A percentile compares a stretch with the other conserved stretches of the same genome.
These are phyloP conservation scores for Ophion ellenae DNA, from an alignment of 2,888 invertebrate species.

Conservation along the genomic window DNA sequence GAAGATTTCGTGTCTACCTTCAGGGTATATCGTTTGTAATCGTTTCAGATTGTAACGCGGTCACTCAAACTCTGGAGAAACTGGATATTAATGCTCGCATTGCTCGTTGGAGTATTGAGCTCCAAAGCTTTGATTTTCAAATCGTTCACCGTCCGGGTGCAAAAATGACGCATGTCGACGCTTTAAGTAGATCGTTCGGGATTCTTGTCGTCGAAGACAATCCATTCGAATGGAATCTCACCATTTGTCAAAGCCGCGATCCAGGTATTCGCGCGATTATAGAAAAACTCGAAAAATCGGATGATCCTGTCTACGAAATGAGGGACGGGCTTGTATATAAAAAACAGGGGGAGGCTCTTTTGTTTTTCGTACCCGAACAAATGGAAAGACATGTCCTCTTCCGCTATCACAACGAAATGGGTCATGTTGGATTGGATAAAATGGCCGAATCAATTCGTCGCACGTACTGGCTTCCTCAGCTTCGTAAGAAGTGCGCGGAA, in stretches of 20 bases:
- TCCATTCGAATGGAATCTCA: constrained; percentile 61
- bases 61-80: constrained; percentile 69
- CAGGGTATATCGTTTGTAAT: constrained; percentile 35
- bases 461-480: constrained; percentile 62
- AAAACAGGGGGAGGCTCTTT: no score
- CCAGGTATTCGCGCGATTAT: constrained; percentile 35
- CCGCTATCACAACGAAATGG: constrained; percentile 66
- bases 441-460: constrained; percentile 47
- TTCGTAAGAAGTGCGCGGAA: constrained; percentile 38
- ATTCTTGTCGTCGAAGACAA: constrained; percentile 62
- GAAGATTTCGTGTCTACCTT: constrained; percentile 72
- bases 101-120: constrained; percentile 72
- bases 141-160: background rate
- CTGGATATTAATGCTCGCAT: constrained; percentile 75
- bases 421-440: constrained; percentile 67
- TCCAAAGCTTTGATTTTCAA: constrained; percentile 71
- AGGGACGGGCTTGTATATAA: constrained; percentile 61
- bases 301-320: constrained; percentile 4
- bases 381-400: constrained; percentile 46
- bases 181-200: constrained; percentile 63
- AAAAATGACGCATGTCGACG: constrained; percentile 73
- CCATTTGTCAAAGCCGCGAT: constrained; percentile 58
- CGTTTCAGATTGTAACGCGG: constrained; percentile 10
- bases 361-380: constrained; percentile 64
- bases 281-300: constrained; percentile 36